Conservation (phyloP, 2,888 invertebrate species). For the Pocota personata region DNA sequence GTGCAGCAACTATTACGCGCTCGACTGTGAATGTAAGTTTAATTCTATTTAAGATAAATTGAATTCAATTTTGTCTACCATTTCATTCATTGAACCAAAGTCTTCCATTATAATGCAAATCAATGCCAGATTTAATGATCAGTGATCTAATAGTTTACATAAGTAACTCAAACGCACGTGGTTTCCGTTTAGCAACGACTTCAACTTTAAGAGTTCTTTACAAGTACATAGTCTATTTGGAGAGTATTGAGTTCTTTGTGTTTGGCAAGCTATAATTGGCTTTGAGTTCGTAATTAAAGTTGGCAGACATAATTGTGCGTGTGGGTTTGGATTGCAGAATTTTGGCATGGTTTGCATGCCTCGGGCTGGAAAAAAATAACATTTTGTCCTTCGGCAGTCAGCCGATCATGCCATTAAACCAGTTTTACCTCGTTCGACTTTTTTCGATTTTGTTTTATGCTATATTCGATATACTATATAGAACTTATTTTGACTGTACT, state of each 20-base stretch:
- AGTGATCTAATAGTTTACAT: conserved; percentile 31
- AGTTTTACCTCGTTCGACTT: conserved; percentile 28
- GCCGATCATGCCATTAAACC: conserved; percentile 41
- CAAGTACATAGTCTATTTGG: conserved; percentile 24
- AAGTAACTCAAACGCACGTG: conserved; percentile 44
- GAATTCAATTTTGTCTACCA: not conserved
- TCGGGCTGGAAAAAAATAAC: conserved; percentile 5
- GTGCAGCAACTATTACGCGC: not conserved
- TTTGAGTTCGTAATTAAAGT: not conserved
- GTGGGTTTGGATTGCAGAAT: conserved; percentile 13
- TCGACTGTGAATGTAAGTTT: conserved; percentile 34
- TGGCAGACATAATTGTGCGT: not conserved
- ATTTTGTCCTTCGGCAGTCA: not conserved
- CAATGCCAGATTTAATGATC: not conserved
- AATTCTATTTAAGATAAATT: not conserved
- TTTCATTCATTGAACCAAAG: conserved; percentile 11
- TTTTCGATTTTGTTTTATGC: conserved; percentile 3
- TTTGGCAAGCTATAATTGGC: not conserved
- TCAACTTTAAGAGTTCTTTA: not conserved
- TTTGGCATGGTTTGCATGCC: conserved; percentile 18
- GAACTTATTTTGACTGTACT: not conserved
- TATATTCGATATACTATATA: not conserved
- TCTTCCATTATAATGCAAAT: conserved; percentile 1
- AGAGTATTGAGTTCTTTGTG: conserved; percentile 5
- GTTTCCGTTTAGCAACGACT: conserved; percentile 21